These are phyloP conservation scores for Tiphia femorata DNA, from an alignment of 2,888 invertebrate genomes.

Conservation along the genomic window DNA sequence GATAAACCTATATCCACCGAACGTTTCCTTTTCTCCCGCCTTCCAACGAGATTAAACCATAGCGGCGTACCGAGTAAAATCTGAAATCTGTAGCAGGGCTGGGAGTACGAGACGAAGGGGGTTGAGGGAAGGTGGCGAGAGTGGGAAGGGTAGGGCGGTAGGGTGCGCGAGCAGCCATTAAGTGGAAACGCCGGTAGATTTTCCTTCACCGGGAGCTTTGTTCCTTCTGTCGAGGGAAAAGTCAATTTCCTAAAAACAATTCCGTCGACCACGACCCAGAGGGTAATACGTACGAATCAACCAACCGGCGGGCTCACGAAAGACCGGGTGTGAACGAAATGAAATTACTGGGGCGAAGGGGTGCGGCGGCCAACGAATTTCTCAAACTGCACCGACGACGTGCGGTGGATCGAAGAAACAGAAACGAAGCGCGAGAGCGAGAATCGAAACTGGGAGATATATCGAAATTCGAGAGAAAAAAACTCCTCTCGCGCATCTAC, in stretches of 20 bases:
- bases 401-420: constrained; percentile 5
- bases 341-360: constrained; percentile 51
- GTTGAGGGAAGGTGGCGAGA: neutral
- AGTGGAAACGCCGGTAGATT: constrained; percentile 39
- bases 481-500: no score
- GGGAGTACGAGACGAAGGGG: neutral
- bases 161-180: constrained; percentile 24
- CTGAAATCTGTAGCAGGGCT: constrained; percentile 24
- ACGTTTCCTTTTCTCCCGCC: constrained; percentile 2
- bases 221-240: constrained; percentile 44
- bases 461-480: neutral
- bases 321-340: constrained; percentile 51
- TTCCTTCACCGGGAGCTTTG: constrained; percentile 29
- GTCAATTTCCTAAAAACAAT: constrained; percentile 62
- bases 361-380: constrained; percentile 50
- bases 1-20: no score
- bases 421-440: neutral
- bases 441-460: neutral
- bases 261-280: constrained; percentile 46
- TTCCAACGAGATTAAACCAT: constrained; percentile 32
- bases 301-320: constrained; percentile 33
- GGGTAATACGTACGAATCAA: constrained; percentile 51
- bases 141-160: neutral
- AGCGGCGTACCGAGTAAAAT: constrained; percentile 24
- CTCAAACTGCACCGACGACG: constrained; percentile 33